A percentile compares a stretch with the other conserved stretches of the same genome.
Conservation (phyloP, 53 echinoderm and acorn worm genomes). For the Holothuria scabra region DNA sequence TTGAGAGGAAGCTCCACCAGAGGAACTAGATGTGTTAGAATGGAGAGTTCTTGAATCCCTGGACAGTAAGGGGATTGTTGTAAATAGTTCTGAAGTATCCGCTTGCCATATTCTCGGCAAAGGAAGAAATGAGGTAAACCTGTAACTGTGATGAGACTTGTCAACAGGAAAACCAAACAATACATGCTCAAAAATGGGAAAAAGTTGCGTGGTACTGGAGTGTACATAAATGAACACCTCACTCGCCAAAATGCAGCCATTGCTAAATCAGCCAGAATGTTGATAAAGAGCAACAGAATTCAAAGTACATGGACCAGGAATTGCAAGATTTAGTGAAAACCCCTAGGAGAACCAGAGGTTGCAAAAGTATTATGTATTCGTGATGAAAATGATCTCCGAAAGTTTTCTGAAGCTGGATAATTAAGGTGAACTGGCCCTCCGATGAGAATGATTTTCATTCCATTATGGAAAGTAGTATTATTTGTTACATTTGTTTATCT, state of each 20-base stretch:
- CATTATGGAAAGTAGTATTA: too few relatives aligned
- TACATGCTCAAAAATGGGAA: not conserved
- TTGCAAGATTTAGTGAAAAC: not conserved
- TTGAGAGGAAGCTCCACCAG: too few relatives aligned
- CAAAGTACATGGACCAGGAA: conserved; percentile 4
- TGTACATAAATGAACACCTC: conserved; percentile 2
- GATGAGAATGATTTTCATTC: too few relatives aligned
- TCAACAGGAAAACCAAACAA: conserved; percentile 10
- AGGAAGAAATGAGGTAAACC: too few relatives aligned
- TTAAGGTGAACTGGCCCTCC: too few relatives aligned
- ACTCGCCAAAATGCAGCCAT: not conserved
- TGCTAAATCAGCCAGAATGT: not conserved
- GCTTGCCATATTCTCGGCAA: too few relatives aligned
- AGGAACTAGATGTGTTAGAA: too few relatives aligned
- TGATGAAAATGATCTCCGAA: not conserved
- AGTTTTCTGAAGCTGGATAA: too few relatives aligned
- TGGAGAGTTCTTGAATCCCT: too few relatives aligned
- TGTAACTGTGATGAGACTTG: conserved; percentile 1
- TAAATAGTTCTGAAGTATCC: too few relatives aligned
- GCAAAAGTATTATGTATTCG: conserved; percentile 14
- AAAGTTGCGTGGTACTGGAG: not conserved
- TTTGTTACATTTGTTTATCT: too few relatives aligned
- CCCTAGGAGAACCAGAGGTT: not conserved
- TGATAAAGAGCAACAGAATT: conserved; percentile 9
- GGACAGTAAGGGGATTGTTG: too few relatives aligned